Percentiles rank a stretch among this genome's conserved stretches.
phyloP scores from a whole-genome alignment of 1,140 invertebrate genomes.

The Ladona fulva region DNA sequence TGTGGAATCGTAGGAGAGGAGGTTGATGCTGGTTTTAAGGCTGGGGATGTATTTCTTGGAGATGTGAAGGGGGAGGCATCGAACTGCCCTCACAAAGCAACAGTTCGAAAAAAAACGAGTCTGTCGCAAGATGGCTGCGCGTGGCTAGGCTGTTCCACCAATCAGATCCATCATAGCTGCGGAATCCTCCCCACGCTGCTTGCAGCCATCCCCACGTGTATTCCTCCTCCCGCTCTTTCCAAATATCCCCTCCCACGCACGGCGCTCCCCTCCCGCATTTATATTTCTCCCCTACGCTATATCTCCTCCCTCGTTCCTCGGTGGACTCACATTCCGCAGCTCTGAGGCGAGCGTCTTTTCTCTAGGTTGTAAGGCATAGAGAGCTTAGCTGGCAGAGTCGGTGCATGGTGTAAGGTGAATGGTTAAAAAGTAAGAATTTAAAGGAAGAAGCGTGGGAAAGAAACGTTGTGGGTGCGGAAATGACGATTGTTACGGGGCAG shows the following conservation, averaged over 20 bases:
- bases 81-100: neutral
- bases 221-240: neutral
- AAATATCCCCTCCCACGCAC: neutral
- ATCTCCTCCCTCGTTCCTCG: neutral
- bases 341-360: no score
- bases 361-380: no score
- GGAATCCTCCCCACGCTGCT: neutral
- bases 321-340: no score
- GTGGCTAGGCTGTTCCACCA: neutral
- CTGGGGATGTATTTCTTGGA: no score
- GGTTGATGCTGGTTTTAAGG: no score
- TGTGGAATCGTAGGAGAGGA: no score
- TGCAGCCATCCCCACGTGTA: neutral
- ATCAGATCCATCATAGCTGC: neutral
- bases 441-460: no score
- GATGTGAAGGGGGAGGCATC: neutral
- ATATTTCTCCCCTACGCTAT: neutral
- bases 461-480: no score
- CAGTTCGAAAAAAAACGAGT: neutral
- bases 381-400: no score
- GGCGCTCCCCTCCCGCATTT: neutral
- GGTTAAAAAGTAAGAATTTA: no score
- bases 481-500: no score
- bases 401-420: no score
- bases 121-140: conserved; percentile 5